Conservation (phyloP, 1,140 invertebrate genomes). For the Ceratoteleas bidentatus region DNA sequence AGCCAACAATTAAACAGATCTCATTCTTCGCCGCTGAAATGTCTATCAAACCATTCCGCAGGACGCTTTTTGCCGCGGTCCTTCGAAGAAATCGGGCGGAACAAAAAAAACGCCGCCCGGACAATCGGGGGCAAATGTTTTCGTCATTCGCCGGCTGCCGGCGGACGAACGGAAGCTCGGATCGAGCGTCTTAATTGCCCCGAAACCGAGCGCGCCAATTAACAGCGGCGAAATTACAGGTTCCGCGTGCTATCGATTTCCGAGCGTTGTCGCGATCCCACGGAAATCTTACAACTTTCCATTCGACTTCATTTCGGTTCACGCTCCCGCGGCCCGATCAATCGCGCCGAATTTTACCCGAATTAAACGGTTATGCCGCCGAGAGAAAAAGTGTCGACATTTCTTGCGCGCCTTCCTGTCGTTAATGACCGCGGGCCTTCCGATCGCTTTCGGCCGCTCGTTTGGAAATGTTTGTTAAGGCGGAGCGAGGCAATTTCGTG, state of each 20-base stretch:
- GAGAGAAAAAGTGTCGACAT: conserved; percentile 19
- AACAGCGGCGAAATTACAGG: conserved; percentile 57
- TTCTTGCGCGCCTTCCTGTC: conserved; percentile 7
- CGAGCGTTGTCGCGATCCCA: conserved; percentile 28
- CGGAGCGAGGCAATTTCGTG: background rate
- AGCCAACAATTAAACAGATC: conserved; percentile 63
- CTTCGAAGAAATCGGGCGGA: conserved; percentile 62
- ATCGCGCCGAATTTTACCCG: conserved; percentile 31
- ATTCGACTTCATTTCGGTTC: conserved; percentile 30
- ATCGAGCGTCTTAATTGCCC: conserved; percentile 64
- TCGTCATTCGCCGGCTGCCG: conserved; percentile 54
- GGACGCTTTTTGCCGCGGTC: conserved; percentile 46
- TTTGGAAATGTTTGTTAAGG: too few relatives aligned
- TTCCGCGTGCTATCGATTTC: conserved; percentile 55
- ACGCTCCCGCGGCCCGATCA: conserved; percentile 31
- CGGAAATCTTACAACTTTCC: conserved; percentile 49
- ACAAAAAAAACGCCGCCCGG: conserved; percentile 43
- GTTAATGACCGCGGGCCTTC: conserved; percentile 2
- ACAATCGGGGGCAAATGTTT: conserved; percentile 61
- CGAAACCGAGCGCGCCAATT: conserved; percentile 57
- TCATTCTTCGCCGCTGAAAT: conserved; percentile 57
- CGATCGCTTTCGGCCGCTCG: background rate
- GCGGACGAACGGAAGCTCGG: conserved; percentile 56
- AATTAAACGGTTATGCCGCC: conserved; percentile 28
- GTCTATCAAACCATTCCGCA: conserved; percentile 64